Evolutionary conservation across 2,888 invertebrate genomes (phyloP), one percentile per base, ranked within the genome.

Genomic region (Proisotoma minuta): DNA sequence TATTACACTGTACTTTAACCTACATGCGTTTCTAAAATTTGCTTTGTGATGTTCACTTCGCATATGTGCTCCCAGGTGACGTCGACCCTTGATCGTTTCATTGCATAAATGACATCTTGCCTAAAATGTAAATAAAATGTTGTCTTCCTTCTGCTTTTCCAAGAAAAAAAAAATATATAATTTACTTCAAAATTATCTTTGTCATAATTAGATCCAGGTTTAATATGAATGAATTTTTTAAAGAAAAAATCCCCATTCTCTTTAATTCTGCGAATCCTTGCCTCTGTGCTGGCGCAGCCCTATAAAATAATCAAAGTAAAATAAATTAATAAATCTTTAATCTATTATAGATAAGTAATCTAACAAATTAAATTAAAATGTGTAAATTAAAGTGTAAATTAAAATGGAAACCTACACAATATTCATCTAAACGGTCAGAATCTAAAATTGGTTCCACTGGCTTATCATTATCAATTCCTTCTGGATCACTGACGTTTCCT

Each of bases 401-500:
- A 56, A 56, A 27, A 34, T 39, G 22, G 5, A 26, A 26, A 56
- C 66, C 29, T 62, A 62, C 66, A 28, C 62, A 62, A 54, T 60
- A 66, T 22, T 66, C 66, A 57, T 66, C 66, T 1, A 59, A 56
- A 53, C 59, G 56, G 20, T 66, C 66, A 5, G 62, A 40, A 53
- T 66, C 66, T 10, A 40, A 39, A 29, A 48, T 60, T 1, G 20
- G 29, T 5, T 49, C 56, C 28, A 50, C 52, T 18, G 52, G 51
- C 1, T 28, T 39, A 8, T 60, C 24, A 8, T 51, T 47, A 12
- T 29, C 49, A 10, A 53, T 1, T 3, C 66, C 66, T 57, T 66
- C 66, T 1, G 66, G 66, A 54, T 66, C 66, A 53, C 66, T 66
- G 1, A 66, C 66, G 43, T 62, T 62, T 1, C 66, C 66, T n/a